Evolutionary conservation across 2,113 vertebrate genomes (phyloP).

Genomic region (Actinemys pallida): DNA sequence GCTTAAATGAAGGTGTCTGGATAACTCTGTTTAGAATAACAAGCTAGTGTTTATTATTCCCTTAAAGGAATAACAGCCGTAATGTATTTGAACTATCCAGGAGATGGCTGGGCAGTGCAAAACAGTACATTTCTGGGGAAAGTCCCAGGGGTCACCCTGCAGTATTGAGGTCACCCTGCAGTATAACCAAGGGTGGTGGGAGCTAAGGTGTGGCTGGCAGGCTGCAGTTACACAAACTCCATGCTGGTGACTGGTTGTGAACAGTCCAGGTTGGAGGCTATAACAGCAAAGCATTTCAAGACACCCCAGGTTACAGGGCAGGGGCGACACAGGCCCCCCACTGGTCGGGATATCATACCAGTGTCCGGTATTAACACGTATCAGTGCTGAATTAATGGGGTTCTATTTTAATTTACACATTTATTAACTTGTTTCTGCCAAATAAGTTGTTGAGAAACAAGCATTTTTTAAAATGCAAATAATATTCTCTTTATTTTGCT

Average conservation of each 20-base stretch:
- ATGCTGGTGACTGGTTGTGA: not conserved
- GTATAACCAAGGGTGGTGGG: not conserved
- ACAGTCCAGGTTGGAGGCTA: not conserved
- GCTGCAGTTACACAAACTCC: not conserved
- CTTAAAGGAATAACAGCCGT: too few relatives aligned
- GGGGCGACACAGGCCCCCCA: not conserved
- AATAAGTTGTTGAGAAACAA: not conserved
- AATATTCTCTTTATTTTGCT: constrained; percentile 53
- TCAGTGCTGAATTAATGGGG: not conserved
- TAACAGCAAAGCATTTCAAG: not conserved
- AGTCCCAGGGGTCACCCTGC: not conserved
- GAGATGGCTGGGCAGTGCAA: not conserved
- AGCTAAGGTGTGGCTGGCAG: not conserved
- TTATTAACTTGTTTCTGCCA: not conserved
- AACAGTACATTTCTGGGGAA: not conserved
- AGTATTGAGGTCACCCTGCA: not conserved
- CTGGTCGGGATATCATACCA: not conserved
- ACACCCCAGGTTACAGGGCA: not conserved
- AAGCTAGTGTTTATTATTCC: not conserved
- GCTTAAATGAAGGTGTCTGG: not conserved
- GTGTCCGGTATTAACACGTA: too few relatives aligned
- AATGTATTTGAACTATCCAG: not conserved
- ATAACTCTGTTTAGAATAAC: not conserved
- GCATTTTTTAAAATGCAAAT: not conserved
- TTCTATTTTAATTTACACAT: not conserved